Conservation (phyloP, 2,888 invertebrate genomes). For the Rhogogaster chlorosoma region DNA sequence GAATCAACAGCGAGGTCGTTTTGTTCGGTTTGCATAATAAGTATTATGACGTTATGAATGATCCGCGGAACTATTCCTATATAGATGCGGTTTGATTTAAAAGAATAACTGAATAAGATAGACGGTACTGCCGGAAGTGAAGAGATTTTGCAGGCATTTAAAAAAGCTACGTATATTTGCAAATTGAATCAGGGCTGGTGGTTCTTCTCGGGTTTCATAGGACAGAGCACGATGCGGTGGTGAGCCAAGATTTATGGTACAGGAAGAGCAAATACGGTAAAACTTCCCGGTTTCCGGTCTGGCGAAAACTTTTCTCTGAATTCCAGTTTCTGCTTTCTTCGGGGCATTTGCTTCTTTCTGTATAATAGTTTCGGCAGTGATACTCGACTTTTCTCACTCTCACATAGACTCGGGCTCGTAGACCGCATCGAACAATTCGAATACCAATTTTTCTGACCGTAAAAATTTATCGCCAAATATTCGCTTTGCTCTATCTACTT, state of each 20-base stretch:
- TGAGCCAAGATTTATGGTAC: conserved; percentile 73
- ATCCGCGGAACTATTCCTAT: background rate
- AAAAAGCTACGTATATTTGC: conserved; percentile 44
- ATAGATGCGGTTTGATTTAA: background rate
- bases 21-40: background rate
- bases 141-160: conserved; percentile 18
- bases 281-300: conserved; percentile 76
- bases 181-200: conserved; percentile 33
- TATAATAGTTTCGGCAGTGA: conserved; percentile 32
- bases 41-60: background rate
- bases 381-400: conserved; percentile 33
- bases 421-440: background rate
- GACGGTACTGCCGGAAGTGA: background rate
- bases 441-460: conserved; percentile 14
- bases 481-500: background rate
- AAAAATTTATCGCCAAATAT: conserved; percentile 18
- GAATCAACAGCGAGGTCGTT: background rate
- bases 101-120: conserved; percentile 2
- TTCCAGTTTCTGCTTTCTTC: conserved; percentile 45
- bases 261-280: conserved; percentile 78
- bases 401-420: background rate
- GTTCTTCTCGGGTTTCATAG: conserved; percentile 9
- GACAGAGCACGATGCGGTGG: conserved; percentile 58
- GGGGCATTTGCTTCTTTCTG: conserved; percentile 43
- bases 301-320: conserved; percentile 73